These are phyloP conservation scores for Zygogramma bicolorata DNA, from an alignment of 2,888 invertebrate genomes.

Conservation along the genomic window DNA sequence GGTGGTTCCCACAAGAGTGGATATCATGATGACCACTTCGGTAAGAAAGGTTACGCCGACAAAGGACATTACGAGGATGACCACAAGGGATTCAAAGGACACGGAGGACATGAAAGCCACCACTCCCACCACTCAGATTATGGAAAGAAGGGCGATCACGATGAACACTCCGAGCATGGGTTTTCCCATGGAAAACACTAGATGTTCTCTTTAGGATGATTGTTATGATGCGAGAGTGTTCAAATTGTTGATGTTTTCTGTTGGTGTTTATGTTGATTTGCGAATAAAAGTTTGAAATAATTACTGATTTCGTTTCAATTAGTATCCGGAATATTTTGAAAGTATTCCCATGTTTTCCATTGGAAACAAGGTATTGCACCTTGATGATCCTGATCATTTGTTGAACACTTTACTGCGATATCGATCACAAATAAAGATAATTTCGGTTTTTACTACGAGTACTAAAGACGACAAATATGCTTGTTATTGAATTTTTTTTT, in stretches of 20 bases:
- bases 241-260: slow-evolving; percentile 27
- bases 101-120: slow-evolving; percentile 83
- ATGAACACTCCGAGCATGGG: slow-evolving; percentile 81
- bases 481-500: too few relatives aligned
- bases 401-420: too few relatives aligned
- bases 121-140: slow-evolving; percentile 82
- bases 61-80: slow-evolving; percentile 88
- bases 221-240: background rate
- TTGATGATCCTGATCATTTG: too few relatives aligned
- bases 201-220: background rate
- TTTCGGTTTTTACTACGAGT: too few relatives aligned
- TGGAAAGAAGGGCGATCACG: slow-evolving; percentile 84
- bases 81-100: slow-evolving; percentile 85
- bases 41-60: slow-evolving; percentile 85
- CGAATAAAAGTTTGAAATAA: background rate
- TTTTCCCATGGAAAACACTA: slow-evolving; percentile 62
- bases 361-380: too few relatives aligned
- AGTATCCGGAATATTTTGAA: too few relatives aligned
- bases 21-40: slow-evolving; percentile 83
- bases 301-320: background rate
- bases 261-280: slow-evolving; percentile 25
- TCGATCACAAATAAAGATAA: too few relatives aligned
- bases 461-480: too few relatives aligned
- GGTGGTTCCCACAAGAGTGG: slow-evolving; percentile 84
- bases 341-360: too few relatives aligned